Conservation (phyloP, 2,797 vertebrate species). For the Phoeniculus purpureus region DNA sequence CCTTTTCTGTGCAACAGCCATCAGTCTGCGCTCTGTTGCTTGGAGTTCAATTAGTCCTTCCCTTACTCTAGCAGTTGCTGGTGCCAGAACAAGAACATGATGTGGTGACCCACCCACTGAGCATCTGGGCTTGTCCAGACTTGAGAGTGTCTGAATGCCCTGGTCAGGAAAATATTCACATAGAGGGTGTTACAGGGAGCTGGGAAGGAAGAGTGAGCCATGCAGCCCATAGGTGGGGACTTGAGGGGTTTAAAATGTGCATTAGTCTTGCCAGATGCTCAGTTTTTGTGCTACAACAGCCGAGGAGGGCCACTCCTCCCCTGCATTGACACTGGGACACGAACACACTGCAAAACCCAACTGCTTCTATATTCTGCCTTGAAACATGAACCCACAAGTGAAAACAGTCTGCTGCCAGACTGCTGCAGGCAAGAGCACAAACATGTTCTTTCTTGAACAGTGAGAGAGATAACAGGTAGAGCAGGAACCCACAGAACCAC, state of each 20-base stretch:
- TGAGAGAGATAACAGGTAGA: background rate
- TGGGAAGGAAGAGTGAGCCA: background rate
- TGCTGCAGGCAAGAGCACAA: background rate
- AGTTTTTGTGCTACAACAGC: background rate
- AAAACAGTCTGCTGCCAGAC: background rate
- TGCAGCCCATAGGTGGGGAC: background rate
- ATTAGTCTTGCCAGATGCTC: background rate
- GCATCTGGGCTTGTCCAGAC: background rate
- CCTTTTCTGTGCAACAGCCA: background rate
- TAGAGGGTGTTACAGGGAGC: background rate
- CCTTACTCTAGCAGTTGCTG: background rate
- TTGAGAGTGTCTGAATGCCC: background rate
- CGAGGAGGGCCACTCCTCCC: background rate
- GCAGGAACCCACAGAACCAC: background rate
- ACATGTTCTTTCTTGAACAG: background rate
- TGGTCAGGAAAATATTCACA: background rate
- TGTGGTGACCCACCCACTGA: background rate
- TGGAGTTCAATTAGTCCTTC: background rate
- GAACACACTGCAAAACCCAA: background rate
- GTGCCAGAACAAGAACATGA: background rate
- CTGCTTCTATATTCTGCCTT: background rate
- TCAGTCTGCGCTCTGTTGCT: fast-evolving
- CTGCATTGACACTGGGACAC: background rate
- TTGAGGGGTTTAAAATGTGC: background rate
- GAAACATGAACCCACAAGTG: background rate